A percentile compares a stretch with the other conserved stretches of the same genome.
phyloP scores from a whole-genome alignment of 2,113 vertebrate genomes.

The Tiliqua scincoides region DNA sequence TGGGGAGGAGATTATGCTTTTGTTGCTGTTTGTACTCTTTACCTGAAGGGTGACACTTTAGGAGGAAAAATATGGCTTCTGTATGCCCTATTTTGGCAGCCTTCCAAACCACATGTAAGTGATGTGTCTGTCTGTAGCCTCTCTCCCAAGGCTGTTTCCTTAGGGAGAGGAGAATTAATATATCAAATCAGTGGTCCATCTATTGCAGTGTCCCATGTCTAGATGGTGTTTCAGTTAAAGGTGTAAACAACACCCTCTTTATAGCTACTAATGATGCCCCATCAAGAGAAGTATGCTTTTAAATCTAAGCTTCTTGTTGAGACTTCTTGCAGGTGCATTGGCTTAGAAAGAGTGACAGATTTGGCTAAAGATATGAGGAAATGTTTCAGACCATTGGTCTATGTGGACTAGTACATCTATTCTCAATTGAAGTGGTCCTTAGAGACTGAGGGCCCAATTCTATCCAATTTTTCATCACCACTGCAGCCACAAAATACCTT shows the following conservation, averaged over 20 bases:
- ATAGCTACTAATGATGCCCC: neutral
- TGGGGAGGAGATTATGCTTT: conserved; percentile 78
- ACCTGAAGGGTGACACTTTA: conserved; percentile 44
- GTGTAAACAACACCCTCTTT: neutral
- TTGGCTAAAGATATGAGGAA: neutral
- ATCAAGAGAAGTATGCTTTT: neutral
- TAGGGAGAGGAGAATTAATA: neutral
- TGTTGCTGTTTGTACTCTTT: conserved; percentile 57
- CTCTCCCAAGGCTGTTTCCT: neutral
- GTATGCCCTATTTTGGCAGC: conserved; percentile 63
- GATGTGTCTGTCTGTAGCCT: conserved; percentile 7
- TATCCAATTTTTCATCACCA: too few species aligned
- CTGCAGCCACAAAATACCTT: too few species aligned
- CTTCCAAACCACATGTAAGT: conserved; percentile 71
- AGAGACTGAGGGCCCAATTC: neutral
- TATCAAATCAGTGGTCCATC: neutral
- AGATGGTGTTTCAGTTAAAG: neutral
- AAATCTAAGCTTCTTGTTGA: neutral
- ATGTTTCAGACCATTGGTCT: neutral
- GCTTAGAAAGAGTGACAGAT: neutral
- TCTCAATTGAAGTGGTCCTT: neutral
- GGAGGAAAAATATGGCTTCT: conserved; percentile 53
- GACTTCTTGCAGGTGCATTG: neutral
- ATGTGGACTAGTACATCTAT: neutral
- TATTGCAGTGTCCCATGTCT: neutral